Conservation (phyloP, 2,797 vertebrate genomes). For the Melanogrammus aeglefinus region DNA sequence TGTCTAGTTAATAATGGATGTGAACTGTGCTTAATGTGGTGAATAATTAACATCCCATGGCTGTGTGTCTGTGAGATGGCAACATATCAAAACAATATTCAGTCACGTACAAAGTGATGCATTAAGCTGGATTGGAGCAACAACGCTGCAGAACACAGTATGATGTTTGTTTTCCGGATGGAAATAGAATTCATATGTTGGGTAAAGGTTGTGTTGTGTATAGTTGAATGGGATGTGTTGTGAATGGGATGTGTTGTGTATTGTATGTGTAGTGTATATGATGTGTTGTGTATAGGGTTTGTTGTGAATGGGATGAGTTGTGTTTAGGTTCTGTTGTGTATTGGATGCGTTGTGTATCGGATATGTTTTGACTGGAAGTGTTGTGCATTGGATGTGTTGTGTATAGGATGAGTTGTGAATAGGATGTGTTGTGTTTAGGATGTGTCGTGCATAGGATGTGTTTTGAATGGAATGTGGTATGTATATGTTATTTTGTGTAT, state of each 20-base stretch:
- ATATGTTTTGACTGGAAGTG: too few relatives aligned
- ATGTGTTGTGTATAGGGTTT: too few relatives aligned
- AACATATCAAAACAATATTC: constrained; percentile 55
- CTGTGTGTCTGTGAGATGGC: constrained; percentile 50
- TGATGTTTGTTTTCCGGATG: not conserved
- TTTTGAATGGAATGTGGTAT: not conserved
- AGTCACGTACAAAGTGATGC: constrained; percentile 67
- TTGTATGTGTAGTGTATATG: too few relatives aligned
- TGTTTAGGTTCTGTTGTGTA: too few relatives aligned
- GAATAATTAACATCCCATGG: constrained; percentile 66
- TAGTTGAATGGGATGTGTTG: too few relatives aligned
- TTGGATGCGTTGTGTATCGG: too few relatives aligned
- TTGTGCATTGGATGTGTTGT: too few relatives aligned
- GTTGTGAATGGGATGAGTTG: too few relatives aligned
- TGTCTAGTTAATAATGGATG: constrained; percentile 68
- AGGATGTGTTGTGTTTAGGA: too few relatives aligned
- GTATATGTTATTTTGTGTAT: too few relatives aligned
- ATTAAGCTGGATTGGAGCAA: constrained; percentile 16
- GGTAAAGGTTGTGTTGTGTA: not conserved
- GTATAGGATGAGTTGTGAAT: too few relatives aligned
- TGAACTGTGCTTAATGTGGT: constrained; percentile 56
- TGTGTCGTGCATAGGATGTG: not conserved
- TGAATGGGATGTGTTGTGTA: too few relatives aligned
- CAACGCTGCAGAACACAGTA: not conserved
- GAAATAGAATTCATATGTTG: not conserved